A percentile compares a stretch with the other conserved stretches of the same genome.
Conservation (phyloP, 92 coral and sea anemone genomes). For the Epizoanthus ramosus region DNA sequence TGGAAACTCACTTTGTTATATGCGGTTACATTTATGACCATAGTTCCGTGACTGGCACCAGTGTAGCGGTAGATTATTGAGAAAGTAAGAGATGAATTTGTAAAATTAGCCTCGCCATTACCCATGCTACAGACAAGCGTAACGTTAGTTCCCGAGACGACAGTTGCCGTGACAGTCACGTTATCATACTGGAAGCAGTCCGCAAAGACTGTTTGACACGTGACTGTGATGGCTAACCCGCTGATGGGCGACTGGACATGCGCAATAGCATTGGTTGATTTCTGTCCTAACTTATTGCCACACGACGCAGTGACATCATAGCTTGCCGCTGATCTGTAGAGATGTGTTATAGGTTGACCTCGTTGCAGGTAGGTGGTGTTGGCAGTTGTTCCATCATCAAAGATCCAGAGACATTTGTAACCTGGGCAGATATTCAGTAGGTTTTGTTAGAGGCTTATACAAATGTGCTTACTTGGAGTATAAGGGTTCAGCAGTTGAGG, state of each 20-base stretch:
- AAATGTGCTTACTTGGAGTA: no score
- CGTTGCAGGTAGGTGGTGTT: no score
- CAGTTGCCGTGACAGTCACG: background rate
- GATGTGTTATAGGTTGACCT: no score
- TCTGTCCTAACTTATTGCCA: no score
- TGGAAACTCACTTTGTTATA: conserved; percentile 3
- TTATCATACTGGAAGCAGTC: conserved; percentile 32
- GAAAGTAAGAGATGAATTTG: background rate
- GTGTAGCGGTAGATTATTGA: conserved; percentile 11
- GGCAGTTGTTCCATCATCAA: no score
- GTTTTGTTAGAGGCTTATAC: no score
- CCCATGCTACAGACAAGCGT: background rate
- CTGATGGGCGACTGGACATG: background rate
- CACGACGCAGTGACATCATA: background rate
- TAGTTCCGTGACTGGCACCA: background rate
- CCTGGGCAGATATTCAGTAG: no score
- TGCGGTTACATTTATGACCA: conserved; percentile 19
- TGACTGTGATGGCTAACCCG: background rate
- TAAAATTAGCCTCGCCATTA: background rate
- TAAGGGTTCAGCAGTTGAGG: no score
- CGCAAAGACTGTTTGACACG: background rate
- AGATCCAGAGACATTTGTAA: no score
- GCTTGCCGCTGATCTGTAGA: no score
- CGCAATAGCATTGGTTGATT: no score
- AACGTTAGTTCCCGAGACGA: background rate